Evolutionary conservation across 2,888 invertebrate species (phyloP).

Genomic region (Hartigia nigra): DNA sequence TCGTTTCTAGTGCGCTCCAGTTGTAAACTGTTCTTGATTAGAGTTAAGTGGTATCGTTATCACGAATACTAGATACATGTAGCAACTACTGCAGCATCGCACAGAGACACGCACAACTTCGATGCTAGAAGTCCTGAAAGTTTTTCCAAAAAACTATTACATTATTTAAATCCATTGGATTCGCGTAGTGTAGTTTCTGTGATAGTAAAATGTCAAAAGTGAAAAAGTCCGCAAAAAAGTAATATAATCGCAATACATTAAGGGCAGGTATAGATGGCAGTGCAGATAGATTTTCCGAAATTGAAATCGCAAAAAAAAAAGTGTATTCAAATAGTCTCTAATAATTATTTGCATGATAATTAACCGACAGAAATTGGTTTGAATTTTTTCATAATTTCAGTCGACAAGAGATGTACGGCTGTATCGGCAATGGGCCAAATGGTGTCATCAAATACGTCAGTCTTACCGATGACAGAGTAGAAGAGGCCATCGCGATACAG

Average conservation of each 20-base stretch:
- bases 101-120: neutral
- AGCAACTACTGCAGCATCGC: neutral
- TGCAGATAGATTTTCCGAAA: neutral
- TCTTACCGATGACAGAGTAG: slow-evolving; percentile 39
- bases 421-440: slow-evolving; percentile 24
- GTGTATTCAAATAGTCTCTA: neutral
- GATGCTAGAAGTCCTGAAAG: neutral
- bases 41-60: neutral
- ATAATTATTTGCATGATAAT: neutral
- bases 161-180: neutral
- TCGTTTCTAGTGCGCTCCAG: neutral
- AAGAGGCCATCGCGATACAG: slow-evolving; percentile 45
- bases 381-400: neutral
- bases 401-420: neutral
- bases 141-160: neutral
- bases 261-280: neutral
- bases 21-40: neutral
- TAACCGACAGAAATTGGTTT: neutral
- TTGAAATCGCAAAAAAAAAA: neutral
- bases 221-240: neutral
- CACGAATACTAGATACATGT: neutral
- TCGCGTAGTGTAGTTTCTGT: neutral
- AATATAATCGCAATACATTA: neutral
- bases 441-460: slow-evolving; percentile 44
- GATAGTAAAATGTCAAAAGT: neutral